These are phyloP conservation scores for Schlechtendalia chinensis DNA, from an alignment of 1,140 invertebrate genomes.

Conservation along the genomic window DNA sequence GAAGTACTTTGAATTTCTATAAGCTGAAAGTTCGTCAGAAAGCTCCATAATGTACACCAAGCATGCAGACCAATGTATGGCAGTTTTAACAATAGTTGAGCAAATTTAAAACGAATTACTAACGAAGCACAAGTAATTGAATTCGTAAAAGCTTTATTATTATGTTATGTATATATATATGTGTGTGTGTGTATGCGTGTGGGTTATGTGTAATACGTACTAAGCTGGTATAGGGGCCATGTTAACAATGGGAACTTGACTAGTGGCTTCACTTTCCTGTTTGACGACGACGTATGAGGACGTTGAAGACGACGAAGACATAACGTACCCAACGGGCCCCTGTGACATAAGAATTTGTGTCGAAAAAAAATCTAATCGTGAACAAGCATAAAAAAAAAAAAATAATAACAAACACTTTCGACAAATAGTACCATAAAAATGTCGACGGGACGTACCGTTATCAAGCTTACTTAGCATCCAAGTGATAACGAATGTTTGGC, in stretches of 20 bases:
- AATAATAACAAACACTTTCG: slow-evolving; percentile 8
- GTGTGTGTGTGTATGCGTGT: no score
- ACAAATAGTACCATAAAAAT: slow-evolving; percentile 37
- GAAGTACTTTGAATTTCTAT: no score
- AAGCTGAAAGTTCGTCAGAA: no score
- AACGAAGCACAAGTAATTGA: background rate
- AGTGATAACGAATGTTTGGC: slow-evolving; percentile 48
- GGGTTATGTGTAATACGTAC: slow-evolving; percentile 12
- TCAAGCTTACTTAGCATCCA: slow-evolving; percentile 40
- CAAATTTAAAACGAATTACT: background rate
- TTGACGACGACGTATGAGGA: slow-evolving; percentile 34
- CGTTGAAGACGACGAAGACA: slow-evolving; percentile 40
- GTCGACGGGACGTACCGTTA: slow-evolving; percentile 41
- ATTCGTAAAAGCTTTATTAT: background rate
- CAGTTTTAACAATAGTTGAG: background rate
- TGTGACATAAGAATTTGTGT: background rate
- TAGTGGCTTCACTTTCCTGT: slow-evolving; percentile 22
- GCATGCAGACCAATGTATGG: no score
- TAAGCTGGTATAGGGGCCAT: slow-evolving; percentile 44
- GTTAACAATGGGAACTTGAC: slow-evolving; percentile 24
- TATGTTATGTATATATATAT: background rate
- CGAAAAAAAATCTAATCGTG: background rate
- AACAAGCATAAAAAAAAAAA: background rate
- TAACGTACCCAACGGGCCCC: background rate
- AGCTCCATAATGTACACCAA: no score